Evolutionary conservation across 2,113 vertebrate species (phyloP).

Genomic region (Marcusenius ussheri): DNA sequence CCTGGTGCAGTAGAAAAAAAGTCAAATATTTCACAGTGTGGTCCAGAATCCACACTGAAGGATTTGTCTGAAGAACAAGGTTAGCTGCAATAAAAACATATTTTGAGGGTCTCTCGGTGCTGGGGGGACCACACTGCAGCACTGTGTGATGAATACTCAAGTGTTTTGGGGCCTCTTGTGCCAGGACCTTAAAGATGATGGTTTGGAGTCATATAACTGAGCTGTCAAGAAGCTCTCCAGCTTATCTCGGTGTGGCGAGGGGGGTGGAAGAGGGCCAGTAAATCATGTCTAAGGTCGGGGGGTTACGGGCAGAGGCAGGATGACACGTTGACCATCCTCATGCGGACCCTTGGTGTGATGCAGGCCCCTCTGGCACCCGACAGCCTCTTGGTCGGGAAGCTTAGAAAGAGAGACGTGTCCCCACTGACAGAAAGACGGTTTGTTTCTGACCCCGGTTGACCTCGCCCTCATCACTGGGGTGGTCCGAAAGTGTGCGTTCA

Average conservation of each 20-base stretch:
- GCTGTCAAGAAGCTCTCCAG: not conserved
- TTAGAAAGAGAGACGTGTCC: not conserved
- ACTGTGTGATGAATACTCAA: not conserved
- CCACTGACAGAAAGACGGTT: not conserved
- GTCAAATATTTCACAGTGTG: not conserved
- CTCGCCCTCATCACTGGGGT: not conserved
- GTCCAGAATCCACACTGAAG: not conserved
- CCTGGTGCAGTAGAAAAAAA: not conserved
- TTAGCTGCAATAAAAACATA: conserved; percentile 1
- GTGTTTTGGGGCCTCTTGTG: not conserved
- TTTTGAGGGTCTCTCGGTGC: not conserved
- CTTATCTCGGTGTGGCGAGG: not conserved
- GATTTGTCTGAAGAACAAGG: not conserved
- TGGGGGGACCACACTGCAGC: not conserved
- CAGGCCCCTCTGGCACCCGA: not conserved
- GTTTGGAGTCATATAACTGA: not conserved
- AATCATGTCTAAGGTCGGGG: not conserved
- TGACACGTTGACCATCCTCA: not conserved
- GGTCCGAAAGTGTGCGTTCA: not conserved
- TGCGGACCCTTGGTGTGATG: not conserved
- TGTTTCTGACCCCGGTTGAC: not conserved
- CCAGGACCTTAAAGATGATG: not conserved
- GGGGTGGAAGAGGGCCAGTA: not conserved
- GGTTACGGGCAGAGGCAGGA: not conserved
- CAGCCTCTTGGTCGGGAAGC: not conserved